Evolutionary conservation across 2,797 vertebrate species (phyloP), one percentile per base, ranked within the genome.

Genomic region (Potorous gilbertii): DNA sequence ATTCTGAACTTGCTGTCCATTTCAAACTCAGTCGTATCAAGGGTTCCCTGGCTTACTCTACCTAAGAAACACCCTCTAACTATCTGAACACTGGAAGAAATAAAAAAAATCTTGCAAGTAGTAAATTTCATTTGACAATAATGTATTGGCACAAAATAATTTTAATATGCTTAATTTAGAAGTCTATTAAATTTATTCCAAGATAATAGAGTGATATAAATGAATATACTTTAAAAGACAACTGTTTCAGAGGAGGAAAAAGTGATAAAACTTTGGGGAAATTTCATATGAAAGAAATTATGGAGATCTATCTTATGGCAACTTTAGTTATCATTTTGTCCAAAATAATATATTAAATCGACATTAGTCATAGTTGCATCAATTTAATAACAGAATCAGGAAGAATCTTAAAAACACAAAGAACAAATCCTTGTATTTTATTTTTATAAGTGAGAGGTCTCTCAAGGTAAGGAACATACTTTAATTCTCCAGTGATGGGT

Each of bases 41-140:
- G 21, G 24, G 3, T 13, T 93, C 13, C 93, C 96, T 97, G 57
- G 94, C 55, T 91, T 92, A 56, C 1, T 97, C 9, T 52, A 66
- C 74, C 9, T 95, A 97, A 93, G 96, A 24, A 96, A 18, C 50
- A 59, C 54, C 91, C 8, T 94, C 8, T 93, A 94, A 96, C 92
- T 92, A 66, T 34, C 40, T 24, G 21, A 81, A 9, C 92, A 95
- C 31, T 50, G 96, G 5, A 96, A 29, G 31, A 97, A 93, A 54
- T 62, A 29, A 95, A 95, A 93, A 93, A 92, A 87, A 95, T 54
- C 16, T 96, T 97, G 50, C 31, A 95, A 95, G 94, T 56, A 21
- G 0, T 91, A 52, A 9, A 66, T 0, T 40, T 31, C 52, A 57
- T 93, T 92, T 21, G 28, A 95, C 91, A 97, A 91, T 59, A 52